Base-by-base conservation (phyloP, 2,888 invertebrate genomes). In the Orthonevra nobilis region DNA sequence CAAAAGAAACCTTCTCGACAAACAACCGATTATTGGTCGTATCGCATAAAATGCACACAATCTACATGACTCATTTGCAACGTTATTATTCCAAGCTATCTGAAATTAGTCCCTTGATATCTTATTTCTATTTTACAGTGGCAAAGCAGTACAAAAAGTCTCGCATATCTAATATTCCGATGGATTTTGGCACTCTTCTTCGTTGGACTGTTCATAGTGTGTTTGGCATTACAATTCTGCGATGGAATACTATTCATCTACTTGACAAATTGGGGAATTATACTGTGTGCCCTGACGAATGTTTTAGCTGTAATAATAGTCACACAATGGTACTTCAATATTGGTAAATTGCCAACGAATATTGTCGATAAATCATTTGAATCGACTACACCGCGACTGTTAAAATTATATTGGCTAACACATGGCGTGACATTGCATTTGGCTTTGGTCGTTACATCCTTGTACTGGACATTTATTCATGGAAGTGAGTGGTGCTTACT, bases 361-460 rank as follows among this genome's bases (percentile, higher is more conserved):
- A 73, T 79, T 30, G 61, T 68, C 81, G 50, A 83, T 83, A 2
- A 82, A 81, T 54, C 85, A 83, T 60, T 60, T 9, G 56, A 46
- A 26, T 30, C 56, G 40, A 15, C 54, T 5, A 86, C 87, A 23
- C 84, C 89, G 0, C 83, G 73, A 6, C 75, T 88, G 3, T 87
- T 90, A 36, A 89, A 89, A 82, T 84, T 90, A 14, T 95, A 95
- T 86, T 95, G 95, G 95, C 90, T 92, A 52, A 83, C 92, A 1
- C 92, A 94, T 85, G 91, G 91, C 60, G 91, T 93, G 23, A 91
- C 93, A 0, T 91, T 93, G 74, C 89, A 93, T 26, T 63, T 88
- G 83, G 93, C 95, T 0, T 89, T 95, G 75, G 92, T 93, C 72
- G 94, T 95, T 82, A 93, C 94, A 1, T 90, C 93, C 2, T 90